Evolutionary conservation across 2,797 vertebrate species (phyloP).

Genomic region (Scomberomorus guttatus): DNA sequence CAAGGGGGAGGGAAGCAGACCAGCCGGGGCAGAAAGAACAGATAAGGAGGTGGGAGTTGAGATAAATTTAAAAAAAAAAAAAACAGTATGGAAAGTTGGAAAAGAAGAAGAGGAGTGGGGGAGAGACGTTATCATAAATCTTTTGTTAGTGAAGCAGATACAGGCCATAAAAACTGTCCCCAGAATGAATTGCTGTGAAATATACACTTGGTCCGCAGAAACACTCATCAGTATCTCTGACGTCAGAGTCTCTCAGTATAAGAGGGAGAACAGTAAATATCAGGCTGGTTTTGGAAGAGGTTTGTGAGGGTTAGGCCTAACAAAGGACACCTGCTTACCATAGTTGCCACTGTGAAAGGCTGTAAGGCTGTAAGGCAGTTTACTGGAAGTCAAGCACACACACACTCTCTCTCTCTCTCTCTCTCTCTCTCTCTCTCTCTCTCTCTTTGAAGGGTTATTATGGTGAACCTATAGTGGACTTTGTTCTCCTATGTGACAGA

Average conservation of each 20-base stretch:
- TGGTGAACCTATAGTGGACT: slow-evolving; percentile 57
- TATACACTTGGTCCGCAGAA: slow-evolving; percentile 46
- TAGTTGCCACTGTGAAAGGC: slow-evolving; percentile 30
- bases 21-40: slow-evolving; percentile 26
- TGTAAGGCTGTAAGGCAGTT: slow-evolving; percentile 34
- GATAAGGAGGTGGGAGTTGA: slow-evolving; percentile 61
- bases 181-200: slow-evolving; percentile 60
- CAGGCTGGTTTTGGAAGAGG: slow-evolving; percentile 58
- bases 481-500: slow-evolving; percentile 52
- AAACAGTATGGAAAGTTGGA: slow-evolving; percentile 41
- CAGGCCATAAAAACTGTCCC: slow-evolving; percentile 64
- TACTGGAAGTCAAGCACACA: slow-evolving; percentile 55
- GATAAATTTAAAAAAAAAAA: slow-evolving; percentile 3
- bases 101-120: slow-evolving; percentile 20
- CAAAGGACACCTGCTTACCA: slow-evolving; percentile 75
- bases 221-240: slow-evolving; percentile 60
- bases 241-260: slow-evolving; percentile 62
- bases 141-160: slow-evolving; percentile 59
- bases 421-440: background rate
- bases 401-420: slow-evolving; percentile 19
- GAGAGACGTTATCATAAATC: slow-evolving; percentile 66
- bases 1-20: slow-evolving; percentile 20
- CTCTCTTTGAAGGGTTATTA: slow-evolving; percentile 56
- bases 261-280: slow-evolving; percentile 71
- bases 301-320: slow-evolving; percentile 70